A percentile compares a stretch with the other conserved stretches of the same genome.
Evolutionary conservation across 2,113 vertebrate species (phyloP).

Genomic region (Neotragus pygmaeus): DNA sequence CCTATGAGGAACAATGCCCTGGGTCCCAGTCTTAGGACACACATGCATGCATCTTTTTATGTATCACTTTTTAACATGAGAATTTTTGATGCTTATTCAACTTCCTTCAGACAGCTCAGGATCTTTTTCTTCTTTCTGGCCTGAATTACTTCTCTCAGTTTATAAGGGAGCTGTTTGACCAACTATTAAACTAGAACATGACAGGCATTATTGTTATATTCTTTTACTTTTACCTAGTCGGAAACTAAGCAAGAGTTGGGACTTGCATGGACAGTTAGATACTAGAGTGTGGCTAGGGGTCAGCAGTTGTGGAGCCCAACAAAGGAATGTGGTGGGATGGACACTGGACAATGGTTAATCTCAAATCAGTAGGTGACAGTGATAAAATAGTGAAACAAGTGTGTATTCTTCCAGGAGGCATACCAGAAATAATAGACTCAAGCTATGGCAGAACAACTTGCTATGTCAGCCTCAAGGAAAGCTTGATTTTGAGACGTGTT

Average conservation of each 20-base stretch:
- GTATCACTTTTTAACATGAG: not conserved
- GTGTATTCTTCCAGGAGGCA: not conserved
- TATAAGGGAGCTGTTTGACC: not conserved
- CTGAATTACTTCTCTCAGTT: not conserved
- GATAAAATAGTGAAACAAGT: not conserved
- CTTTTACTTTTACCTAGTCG: not conserved
- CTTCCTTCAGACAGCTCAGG: not conserved
- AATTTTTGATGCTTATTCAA: not conserved
- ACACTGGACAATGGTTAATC: too few species aligned
- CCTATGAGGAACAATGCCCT: too few species aligned
- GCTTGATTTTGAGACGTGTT: not conserved
- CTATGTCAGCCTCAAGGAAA: not conserved
- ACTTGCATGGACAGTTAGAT: too few species aligned
- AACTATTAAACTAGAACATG: not conserved
- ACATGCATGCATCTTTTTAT: not conserved
- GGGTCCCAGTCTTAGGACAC: not conserved
- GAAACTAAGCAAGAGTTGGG: not conserved
- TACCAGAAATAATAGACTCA: not conserved
- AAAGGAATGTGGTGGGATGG: not conserved
- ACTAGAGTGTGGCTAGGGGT: not conserved
- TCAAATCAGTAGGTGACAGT: not conserved
- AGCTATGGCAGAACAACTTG: not conserved
- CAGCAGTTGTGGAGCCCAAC: not conserved
- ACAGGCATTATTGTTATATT: not conserved
- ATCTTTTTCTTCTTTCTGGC: not conserved